Evolutionary conservation across 2,113 vertebrate species (phyloP).

Genomic region (Noturus placidus): DNA sequence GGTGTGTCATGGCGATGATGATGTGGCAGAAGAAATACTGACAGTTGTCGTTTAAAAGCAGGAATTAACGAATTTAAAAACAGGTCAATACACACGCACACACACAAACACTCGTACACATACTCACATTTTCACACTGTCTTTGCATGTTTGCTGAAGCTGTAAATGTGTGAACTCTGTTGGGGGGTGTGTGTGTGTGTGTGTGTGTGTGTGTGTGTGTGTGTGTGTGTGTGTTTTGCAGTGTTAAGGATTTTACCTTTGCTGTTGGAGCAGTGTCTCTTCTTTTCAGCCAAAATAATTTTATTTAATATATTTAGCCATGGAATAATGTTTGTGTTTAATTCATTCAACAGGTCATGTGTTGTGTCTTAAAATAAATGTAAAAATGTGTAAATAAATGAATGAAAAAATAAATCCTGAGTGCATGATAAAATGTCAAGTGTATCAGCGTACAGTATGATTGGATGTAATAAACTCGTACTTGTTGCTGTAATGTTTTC

Average conservation of each 20-base stretch:
- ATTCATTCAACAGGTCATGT: neutral
- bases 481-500: neutral
- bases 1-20: neutral
- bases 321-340: neutral
- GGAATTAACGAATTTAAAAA: neutral
- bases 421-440: neutral
- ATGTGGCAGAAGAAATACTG: conserved; percentile 11
- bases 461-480: neutral
- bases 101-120: conserved; percentile 1
- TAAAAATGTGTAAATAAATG: neutral
- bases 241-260: neutral
- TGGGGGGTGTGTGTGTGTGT: conserved; percentile 12
- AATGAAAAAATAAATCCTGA: neutral
- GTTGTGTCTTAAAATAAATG: neutral
- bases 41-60: neutral
- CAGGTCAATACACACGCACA: neutral
- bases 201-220: conserved; percentile 26
- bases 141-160: neutral
- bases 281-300: neutral
- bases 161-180: conserved; percentile 31
- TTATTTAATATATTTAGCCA: neutral
- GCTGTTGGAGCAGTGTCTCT: neutral
- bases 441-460: neutral
- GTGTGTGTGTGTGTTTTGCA: conserved; percentile 10
- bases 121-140: conserved; percentile 11